Percentiles rank a stretch among this genome's conserved stretches.
These are phyloP conservation scores for Riptortus pedestris DNA, from an alignment of 1,140 invertebrate species.

Conservation along the genomic window DNA sequence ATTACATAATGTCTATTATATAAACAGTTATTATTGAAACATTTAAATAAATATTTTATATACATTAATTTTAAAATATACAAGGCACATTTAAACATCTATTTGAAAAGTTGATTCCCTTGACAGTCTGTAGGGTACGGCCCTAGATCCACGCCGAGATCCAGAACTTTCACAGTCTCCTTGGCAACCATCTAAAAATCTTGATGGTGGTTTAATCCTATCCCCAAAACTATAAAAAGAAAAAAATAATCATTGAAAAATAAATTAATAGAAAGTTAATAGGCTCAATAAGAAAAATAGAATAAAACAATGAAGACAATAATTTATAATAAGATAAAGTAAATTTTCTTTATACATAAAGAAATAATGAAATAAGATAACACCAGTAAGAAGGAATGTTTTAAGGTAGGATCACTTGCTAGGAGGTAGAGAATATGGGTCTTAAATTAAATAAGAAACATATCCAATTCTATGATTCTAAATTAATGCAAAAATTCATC, in stretches of 20 bases:
- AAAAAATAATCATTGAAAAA: constrained; percentile 35
- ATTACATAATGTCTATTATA: too few species aligned
- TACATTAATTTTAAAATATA: background rate
- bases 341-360: background rate
- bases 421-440: too few species aligned
- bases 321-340: background rate
- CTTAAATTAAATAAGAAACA: too few species aligned
- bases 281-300: background rate
- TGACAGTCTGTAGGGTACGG: constrained; percentile 29
- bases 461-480: too few species aligned
- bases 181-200: constrained; percentile 42
- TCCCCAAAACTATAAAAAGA: constrained; percentile 46
- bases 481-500: too few species aligned
- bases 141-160: constrained; percentile 28
- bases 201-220: constrained; percentile 47
- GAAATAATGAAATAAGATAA: too few species aligned
- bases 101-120: constrained; percentile 37
- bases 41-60: background rate
- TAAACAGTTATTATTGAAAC: background rate
- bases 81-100: constrained; percentile 34
- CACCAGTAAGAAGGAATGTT: too few species aligned
- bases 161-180: constrained; percentile 45
- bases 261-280: background rate
- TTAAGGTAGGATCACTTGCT: too few species aligned
- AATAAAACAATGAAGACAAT: background rate